Evolutionary conservation across 2,113 vertebrate species (phyloP), one percentile per base, ranked within the genome.

Genomic region (Bubo scandiacus): DNA sequence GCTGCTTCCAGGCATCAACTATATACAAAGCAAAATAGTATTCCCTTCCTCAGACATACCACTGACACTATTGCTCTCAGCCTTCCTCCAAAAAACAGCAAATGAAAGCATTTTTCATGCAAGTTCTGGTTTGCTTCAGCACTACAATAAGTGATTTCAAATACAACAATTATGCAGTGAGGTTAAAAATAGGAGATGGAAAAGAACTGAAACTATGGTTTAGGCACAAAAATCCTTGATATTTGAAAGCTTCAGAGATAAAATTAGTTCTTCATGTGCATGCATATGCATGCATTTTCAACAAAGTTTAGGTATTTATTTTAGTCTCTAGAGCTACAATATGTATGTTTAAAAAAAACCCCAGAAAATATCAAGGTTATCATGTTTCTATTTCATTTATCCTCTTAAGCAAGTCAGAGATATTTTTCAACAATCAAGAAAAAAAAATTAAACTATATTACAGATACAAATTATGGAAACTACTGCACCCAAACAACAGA

Each of bases 111-210:
- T 81, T 94, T 95, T 90, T 79, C 65, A 63, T 36, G 75, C n/a
- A 88, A 93, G 71, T 40, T 88, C 71, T 68, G 62, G 79, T 85
- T 94, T 94, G 82, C 71, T 90, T 68, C 71, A 90, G 34, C 52
- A 73, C 72, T 93, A 92, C 86, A 78, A 42, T 40, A 88, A 83
- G 75, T 67, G 72, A 81, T 71, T 95, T 91, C 68, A 95, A 88
- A 94, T 73, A 88, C 72, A 90, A 88, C 58, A 78, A 81, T 94
- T 95, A 94, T 6, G 63, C 75, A 91, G 49, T 21, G 38, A 96
- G 47, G 86, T 94, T 96, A 94, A 96, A 97, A 97, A 96, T 86
- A 77, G 75, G 52, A 92, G 55, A 91, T n/a, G 59, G 58, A 83
- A 96, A 93, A 90, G 94, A 77, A 2, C 11, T 65, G 82, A 62